A percentile compares a stretch with the other conserved stretches of the same genome.
Evolutionary conservation across 2,797 vertebrate genomes (phyloP).

Genomic region (Tangara arthus): DNA sequence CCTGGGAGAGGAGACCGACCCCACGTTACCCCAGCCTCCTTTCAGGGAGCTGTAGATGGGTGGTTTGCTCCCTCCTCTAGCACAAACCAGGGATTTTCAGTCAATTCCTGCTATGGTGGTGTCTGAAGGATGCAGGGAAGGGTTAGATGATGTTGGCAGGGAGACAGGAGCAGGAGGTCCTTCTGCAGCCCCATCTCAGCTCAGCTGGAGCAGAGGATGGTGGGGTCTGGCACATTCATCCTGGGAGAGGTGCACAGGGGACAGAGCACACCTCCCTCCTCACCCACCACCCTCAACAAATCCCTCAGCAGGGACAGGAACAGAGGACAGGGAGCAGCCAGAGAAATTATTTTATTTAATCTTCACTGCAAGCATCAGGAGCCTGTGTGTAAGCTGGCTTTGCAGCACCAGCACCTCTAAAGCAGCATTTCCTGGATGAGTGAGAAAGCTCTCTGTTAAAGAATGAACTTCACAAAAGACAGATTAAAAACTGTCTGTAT

Average conservation of each 20-base stretch:
- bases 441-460: not conserved
- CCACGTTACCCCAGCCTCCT: not conserved
- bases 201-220: fast-evolving
- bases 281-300: not conserved
- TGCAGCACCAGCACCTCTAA: not conserved
- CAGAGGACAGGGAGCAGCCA: not conserved
- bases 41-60: not conserved
- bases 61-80: not conserved
- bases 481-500: not conserved
- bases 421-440: not conserved
- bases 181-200: not conserved
- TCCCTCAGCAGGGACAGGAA: not conserved
- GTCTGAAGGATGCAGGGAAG: not conserved
- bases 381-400: not conserved
- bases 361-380: not conserved
- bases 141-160: not conserved
- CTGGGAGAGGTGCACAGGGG: not conserved
- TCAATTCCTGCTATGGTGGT: not conserved
- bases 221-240: not conserved
- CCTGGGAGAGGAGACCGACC: fast-evolving
- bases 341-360: not conserved
- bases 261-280: not conserved
- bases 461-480: not conserved
- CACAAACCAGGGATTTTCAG: not conserved
- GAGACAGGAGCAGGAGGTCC: not conserved